Percentiles rank a stretch among this genome's conserved stretches.
Conservation (phyloP, 2,113 vertebrate genomes). For the Zapornia atra region DNA sequence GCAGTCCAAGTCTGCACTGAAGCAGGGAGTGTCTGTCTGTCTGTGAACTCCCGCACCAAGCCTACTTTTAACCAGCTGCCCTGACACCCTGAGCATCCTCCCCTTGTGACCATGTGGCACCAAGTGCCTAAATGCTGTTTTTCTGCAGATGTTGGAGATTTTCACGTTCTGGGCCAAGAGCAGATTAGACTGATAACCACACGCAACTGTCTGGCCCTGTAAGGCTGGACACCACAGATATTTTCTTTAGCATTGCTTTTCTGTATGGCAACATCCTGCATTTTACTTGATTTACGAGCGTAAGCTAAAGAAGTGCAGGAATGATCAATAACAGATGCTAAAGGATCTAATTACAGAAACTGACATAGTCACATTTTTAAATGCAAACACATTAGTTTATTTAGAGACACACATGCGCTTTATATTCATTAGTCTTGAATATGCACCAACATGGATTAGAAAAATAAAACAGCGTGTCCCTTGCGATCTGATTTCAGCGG, state of each 20-base stretch:
- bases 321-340: constrained; percentile 34
- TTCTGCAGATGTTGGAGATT: background rate
- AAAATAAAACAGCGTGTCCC: background rate
- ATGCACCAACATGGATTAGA: background rate
- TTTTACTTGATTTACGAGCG: background rate
- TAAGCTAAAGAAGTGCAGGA: constrained; percentile 25
- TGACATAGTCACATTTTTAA: constrained; percentile 21
- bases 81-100: background rate
- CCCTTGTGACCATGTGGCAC: background rate
- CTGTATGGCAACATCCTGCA: background rate
- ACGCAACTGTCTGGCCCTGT: background rate
- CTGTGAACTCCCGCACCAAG: background rate
- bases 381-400: constrained; percentile 9
- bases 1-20: background rate
- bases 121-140: background rate
- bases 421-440: background rate
- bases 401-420: background rate
- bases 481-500: background rate
- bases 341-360: constrained; percentile 45
- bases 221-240: background rate
- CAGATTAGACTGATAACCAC: background rate
- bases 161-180: background rate
- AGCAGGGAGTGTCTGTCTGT: background rate
- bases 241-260: constrained; percentile 1
- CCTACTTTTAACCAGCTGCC: background rate